Conservation (phyloP, 2,888 invertebrate genomes). For the Tetragonula carbonaria region DNA sequence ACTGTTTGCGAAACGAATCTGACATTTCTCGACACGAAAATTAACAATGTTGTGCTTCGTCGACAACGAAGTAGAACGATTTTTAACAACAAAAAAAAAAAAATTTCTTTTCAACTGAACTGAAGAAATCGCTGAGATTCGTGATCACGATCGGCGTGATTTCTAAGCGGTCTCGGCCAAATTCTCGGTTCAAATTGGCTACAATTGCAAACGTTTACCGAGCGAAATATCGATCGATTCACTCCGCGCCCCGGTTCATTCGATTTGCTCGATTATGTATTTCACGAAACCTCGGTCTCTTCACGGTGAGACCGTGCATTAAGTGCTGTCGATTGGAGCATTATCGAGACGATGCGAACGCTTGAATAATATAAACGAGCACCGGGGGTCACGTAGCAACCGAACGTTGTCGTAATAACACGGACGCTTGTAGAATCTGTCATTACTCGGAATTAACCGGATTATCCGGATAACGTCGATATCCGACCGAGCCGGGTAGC, state of each 20-base stretch:
- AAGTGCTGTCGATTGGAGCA: slow-evolving; percentile 1
- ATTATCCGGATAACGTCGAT: slow-evolving; percentile 62
- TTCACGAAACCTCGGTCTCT: neutral
- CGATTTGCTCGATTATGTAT: neutral
- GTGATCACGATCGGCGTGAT: neutral
- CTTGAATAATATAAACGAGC: slow-evolving; percentile 47
- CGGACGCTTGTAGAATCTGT: slow-evolving; percentile 56
- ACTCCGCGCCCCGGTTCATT: too few relatives aligned
- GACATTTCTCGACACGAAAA: too few relatives aligned
- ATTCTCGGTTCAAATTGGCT: too few relatives aligned
- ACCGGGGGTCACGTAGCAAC: slow-evolving; percentile 17
- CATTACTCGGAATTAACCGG: slow-evolving; percentile 61
- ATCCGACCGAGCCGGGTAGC: slow-evolving; percentile 46
- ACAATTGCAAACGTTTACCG: too few relatives aligned
- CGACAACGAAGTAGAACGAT: too few relatives aligned
- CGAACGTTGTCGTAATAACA: slow-evolving; percentile 45
- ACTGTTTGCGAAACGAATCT: too few relatives aligned
- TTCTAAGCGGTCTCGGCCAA: neutral
- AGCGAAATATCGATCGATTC: neutral
- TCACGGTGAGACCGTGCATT: slow-evolving; percentile 8
- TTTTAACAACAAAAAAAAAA: too few relatives aligned
- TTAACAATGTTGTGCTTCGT: too few relatives aligned
- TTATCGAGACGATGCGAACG: slow-evolving; percentile 32
- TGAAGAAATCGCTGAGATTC: too few relatives aligned
- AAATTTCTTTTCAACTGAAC: too few relatives aligned